Conservation (phyloP, 2,888 invertebrate species). For the Vanessa cardui region DNA sequence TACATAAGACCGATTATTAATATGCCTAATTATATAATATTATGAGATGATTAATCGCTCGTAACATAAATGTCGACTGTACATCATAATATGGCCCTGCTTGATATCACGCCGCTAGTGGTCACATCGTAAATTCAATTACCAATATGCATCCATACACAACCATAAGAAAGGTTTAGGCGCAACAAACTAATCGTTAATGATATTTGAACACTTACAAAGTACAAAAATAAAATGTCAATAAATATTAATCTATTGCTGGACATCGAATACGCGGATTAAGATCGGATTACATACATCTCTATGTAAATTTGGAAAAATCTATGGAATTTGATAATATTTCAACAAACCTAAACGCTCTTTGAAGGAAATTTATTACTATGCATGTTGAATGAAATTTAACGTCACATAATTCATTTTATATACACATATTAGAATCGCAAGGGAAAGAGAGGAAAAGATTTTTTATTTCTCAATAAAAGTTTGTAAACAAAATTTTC, state of each 20-base stretch:
- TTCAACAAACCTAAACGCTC: background rate
- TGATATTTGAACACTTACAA: constrained; percentile 77
- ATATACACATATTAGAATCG: no score
- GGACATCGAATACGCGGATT: constrained; percentile 63
- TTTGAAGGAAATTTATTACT: background rate
- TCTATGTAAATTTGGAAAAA: constrained; percentile 9
- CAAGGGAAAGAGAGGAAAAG: no score
- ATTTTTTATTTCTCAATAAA: no score
- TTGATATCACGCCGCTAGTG: constrained; percentile 55
- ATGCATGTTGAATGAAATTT: no score
- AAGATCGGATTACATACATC: constrained; percentile 55
- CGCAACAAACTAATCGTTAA: constrained; percentile 73
- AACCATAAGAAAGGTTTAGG: constrained; percentile 49
- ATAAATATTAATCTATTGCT: constrained; percentile 76
- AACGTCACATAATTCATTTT: no score
- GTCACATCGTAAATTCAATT: constrained; percentile 65
- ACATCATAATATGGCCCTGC: constrained; percentile 18
- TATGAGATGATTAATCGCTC: constrained; percentile 18
- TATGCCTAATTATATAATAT: background rate
- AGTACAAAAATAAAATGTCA: constrained; percentile 72
- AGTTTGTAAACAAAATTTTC: no score
- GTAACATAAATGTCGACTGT: constrained; percentile 25
- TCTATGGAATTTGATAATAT: constrained; percentile 17
- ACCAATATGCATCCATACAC: constrained; percentile 53
- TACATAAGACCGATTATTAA: no score